These are phyloP conservation scores for Onthophagus sagittarius DNA, from an alignment of 2,888 invertebrate species.

Conservation along the genomic window DNA sequence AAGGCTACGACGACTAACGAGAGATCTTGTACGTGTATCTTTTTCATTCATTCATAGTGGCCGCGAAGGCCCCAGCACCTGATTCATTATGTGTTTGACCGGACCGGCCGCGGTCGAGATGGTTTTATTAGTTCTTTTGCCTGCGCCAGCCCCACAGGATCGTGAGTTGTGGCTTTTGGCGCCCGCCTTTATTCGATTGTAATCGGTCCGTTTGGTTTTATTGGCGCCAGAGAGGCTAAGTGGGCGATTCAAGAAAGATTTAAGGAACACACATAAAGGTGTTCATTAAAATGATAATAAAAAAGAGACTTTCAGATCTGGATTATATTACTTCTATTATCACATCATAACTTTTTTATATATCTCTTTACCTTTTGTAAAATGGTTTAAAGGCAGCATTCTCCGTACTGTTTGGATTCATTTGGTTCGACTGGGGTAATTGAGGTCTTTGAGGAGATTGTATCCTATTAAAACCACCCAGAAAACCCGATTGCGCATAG, in stretches of 20 bases:
- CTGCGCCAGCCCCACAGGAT: neutral
- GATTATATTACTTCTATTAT: neutral
- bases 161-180: constrained; percentile 13
- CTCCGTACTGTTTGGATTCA: constrained; percentile 24
- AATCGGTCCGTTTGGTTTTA: neutral
- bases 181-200: constrained; percentile 3
- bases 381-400: constrained; percentile 81
- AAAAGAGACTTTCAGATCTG: neutral
- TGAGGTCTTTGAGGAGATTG: constrained; percentile 47
- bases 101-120: neutral
- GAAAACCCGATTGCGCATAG: constrained; percentile 53
- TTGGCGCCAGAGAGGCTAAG: neutral
- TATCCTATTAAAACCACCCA: constrained; percentile 46
- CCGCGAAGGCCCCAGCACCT: neutral
- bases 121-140: neutral
- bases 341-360: neutral
- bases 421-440: constrained; percentile 48
- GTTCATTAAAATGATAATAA: neutral
- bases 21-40: constrained; percentile 7
- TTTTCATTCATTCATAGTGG: constrained; percentile 8
- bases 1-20: constrained; percentile 13
- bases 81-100: constrained; percentile 2
- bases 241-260: neutral
- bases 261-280: neutral
- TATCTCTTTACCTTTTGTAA: constrained; percentile 74